These are phyloP conservation scores for Pseudopleuronectes americanus DNA, from an alignment of 2,797 vertebrate species.

Conservation along the genomic window DNA sequence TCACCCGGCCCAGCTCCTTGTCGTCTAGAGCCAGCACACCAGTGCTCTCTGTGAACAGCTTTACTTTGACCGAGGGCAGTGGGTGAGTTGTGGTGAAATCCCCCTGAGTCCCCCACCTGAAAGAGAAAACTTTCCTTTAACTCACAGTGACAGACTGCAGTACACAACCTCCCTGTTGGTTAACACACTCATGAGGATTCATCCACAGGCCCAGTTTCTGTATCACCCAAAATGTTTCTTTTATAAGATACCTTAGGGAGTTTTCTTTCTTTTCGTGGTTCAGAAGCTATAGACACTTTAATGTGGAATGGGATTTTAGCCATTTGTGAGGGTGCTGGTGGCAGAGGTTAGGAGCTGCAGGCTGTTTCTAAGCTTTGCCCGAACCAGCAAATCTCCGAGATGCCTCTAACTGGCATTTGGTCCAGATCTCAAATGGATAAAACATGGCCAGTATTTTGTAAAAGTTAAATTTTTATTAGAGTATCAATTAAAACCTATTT, in stretches of 20 bases:
- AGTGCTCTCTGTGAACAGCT: slow-evolving; percentile 97
- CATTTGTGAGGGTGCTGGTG: no score
- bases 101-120: slow-evolving; percentile 97
- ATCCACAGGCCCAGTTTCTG: no score
- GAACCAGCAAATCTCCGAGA: neutral
- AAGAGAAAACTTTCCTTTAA: slow-evolving; percentile 44
- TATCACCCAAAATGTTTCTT: no score
- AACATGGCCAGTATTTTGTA: neutral
- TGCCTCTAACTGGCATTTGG: neutral
- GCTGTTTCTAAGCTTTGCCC: neutral
- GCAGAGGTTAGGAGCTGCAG: neutral
- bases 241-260: no score
- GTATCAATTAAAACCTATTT: no score
- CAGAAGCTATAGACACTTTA: no score
- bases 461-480: no score
- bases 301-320: no score
- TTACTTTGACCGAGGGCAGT: slow-evolving; percentile 96
- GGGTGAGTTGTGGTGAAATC: slow-evolving; percentile 96
- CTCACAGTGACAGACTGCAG: neutral
- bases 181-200: neutral
- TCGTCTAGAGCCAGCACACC: slow-evolving; percentile 93
- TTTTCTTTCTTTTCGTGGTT: no score
- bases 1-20: slow-evolving; percentile 96
- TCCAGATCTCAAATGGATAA: no score
- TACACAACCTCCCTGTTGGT: neutral